Conservation (phyloP, 2,113 vertebrate genomes). For the Ptilonorhynchus violaceus region DNA sequence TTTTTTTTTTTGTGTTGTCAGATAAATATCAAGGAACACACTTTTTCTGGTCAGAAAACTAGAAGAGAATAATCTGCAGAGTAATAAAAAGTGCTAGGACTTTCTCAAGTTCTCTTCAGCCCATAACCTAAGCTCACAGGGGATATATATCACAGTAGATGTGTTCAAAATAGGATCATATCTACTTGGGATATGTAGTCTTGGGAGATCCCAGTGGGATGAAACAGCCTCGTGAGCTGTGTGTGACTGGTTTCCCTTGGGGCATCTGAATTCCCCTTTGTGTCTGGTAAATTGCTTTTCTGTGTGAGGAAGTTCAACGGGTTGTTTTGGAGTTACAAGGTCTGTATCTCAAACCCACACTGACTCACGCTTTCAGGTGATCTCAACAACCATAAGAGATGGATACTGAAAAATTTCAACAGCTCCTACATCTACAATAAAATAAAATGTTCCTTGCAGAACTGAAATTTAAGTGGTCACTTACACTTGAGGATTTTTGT, state of each 20-base stretch:
- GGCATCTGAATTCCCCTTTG: neutral
- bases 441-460: neutral
- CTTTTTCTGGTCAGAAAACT: neutral
- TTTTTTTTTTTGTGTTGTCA: neutral
- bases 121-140: neutral
- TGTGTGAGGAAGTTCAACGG: neutral
- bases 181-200: neutral
- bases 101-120: neutral
- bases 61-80: neutral
- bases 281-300: neutral
- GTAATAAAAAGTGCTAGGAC: neutral
- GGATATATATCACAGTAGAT: neutral
- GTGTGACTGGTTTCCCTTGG: neutral
- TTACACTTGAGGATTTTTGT: neutral
- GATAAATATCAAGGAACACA: neutral
- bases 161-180: neutral
- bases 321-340: neutral
- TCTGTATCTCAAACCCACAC: neutral
- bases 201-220: neutral
- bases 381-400: neutral
- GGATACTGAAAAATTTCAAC: neutral
- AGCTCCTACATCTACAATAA: neutral
- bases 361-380: neutral
- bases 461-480: neutral
- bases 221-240: neutral